These are phyloP conservation scores for Anguilla pacifica DNA, from an alignment of 2,797 vertebrate species.

Conservation along the genomic window DNA sequence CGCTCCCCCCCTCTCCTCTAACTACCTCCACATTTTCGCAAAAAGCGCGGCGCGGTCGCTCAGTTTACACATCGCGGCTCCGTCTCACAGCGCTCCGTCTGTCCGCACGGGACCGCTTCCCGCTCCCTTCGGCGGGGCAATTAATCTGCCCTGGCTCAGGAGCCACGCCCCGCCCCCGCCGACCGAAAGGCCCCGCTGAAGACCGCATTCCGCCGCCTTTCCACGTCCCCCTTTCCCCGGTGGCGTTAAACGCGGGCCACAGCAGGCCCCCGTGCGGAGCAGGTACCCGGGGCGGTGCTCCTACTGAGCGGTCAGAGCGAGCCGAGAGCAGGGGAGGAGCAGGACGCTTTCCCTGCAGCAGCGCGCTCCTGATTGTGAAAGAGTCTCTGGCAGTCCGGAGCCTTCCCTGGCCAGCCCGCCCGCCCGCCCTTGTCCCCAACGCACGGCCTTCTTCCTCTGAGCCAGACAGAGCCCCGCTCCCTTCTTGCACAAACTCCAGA, in stretches of 20 bases:
- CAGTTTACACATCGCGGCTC: constrained; percentile 39
- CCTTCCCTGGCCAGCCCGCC: not conserved
- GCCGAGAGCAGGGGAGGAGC: too few species aligned
- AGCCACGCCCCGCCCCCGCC: not conserved
- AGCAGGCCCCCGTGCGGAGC: not conserved
- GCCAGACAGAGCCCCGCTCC: not conserved
- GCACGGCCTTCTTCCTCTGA: not conserved
- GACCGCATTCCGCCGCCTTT: not conserved
- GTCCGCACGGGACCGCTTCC: constrained; percentile 45
- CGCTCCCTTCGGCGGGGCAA: constrained; percentile 21
- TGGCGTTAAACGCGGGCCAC: not conserved
- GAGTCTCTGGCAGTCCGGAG: not conserved
- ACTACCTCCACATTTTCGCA: constrained; percentile 25
- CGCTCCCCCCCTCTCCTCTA: not conserved
- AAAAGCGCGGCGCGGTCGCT: not conserved
- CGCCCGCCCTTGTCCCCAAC: not conserved
- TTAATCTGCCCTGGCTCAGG: constrained; percentile 45
- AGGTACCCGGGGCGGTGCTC: not conserved
- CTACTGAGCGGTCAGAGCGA: not conserved
- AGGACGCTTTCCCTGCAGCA: not conserved
- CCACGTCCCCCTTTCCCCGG: too few species aligned
- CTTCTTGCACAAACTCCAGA: not conserved
- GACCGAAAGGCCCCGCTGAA: not conserved
- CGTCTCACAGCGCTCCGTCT: constrained; percentile 35
- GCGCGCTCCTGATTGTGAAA: not conserved